phyloP scores from a whole-genome alignment of 1,140 invertebrate genomes.

The Belonocnema kinseyi region DNA sequence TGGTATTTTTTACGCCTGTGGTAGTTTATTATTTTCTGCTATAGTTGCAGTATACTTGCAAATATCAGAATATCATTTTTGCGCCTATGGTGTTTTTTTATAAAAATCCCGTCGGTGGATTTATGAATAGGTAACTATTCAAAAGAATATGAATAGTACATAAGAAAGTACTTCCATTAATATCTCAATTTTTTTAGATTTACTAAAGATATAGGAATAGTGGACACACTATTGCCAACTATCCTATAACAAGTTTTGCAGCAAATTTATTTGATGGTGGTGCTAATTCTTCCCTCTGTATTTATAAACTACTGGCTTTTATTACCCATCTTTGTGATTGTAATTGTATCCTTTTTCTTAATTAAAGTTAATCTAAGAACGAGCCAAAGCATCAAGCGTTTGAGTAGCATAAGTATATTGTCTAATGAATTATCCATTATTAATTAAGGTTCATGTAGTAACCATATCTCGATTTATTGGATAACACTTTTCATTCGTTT shows the following conservation, averaged over 20 bases:
- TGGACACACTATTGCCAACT: slow-evolving; percentile 58
- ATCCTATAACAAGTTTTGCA: slow-evolving; percentile 73
- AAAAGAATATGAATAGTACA: no score
- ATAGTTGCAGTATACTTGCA: no score
- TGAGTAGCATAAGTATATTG: slow-evolving; percentile 72
- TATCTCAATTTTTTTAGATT: slow-evolving; percentile 73
- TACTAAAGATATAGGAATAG: slow-evolving; percentile 56
- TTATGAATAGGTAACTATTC: no score
- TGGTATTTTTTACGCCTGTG: no score
- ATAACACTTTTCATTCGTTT: slow-evolving; percentile 61
- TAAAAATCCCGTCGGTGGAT: no score
- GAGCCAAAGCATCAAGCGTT: neutral
- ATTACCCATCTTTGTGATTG: slow-evolving; percentile 58
- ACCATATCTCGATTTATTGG: slow-evolving; percentile 40
- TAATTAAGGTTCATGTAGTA: no score
- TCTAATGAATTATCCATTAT: no score
- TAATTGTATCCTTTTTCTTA: slow-evolving; percentile 58
- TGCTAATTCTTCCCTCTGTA: slow-evolving; percentile 25
- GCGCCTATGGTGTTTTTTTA: no score
- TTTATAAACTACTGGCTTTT: slow-evolving; percentile 43
- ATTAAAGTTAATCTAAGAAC: slow-evolving; percentile 78
- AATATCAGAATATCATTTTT: no score
- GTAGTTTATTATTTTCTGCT: no score
- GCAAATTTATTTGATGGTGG: slow-evolving; percentile 47
- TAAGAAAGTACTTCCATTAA: neutral